Evolutionary conservation across 2,888 invertebrate genomes (phyloP), one percentile per base, ranked within the genome.

Genomic region (Microctonus aethiopoides): DNA sequence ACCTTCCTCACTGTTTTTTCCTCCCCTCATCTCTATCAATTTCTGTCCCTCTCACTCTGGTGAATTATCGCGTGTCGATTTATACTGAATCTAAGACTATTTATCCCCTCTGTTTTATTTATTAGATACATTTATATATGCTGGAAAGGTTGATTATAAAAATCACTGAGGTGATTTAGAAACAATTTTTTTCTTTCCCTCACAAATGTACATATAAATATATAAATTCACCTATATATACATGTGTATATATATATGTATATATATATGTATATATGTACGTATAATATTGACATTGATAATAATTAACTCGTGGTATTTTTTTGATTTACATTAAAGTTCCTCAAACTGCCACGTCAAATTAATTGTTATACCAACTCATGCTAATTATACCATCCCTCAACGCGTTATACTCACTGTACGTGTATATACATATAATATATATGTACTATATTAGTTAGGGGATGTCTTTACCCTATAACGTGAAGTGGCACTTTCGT

Each of bases 361-460:
- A 73, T 72, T 75, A 75, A 76, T 76, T 76, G 74, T 77, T 74
- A 75, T 76, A 73, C 74, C 73, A 75, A 73, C 46, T 75, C 68
- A 75, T 75, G 67, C 70, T 73, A 74, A 75, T 77, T 75, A 72
- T 73, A 70, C 67, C 54, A 46, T 68, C 56, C 60, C 56, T 36
- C 52, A 61, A 66, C 52, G 46, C 62, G 13, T 54, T 51, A 20
- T 54, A 51, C 39, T 69, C 57, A 51, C 74, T 56, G 61, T 22
- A 34, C 5, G 9, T 0, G n/a, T 1, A 54, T n/a, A 52, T 41
- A 54, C n/a, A 52, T 41, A 29, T 29, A 5, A 29, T 7, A 5
- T 29, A 29, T n/a, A 39, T n/a, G n/a, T 39, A 39, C n/a, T 39
- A 39, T 39, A 39, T 39, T 39, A 39, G 39, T 39, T 24, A 34